Evolutionary conservation across 2,888 invertebrate genomes (phyloP).

Genomic region (Cosmorhoe ocellata): DNA sequence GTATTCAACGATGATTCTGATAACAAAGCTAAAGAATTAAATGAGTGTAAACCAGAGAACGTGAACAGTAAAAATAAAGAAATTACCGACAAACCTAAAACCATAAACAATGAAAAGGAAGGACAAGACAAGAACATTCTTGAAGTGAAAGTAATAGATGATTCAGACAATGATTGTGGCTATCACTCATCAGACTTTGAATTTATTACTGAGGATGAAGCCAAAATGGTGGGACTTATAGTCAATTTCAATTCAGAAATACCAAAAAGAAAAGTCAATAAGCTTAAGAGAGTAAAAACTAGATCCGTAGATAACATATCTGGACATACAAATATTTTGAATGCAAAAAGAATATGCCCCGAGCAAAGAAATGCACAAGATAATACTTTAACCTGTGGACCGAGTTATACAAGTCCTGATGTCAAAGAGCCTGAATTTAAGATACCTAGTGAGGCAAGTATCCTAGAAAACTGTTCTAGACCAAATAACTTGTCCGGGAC

Average conservation of each 20-base stretch:
- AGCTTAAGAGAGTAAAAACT: slow-evolving; percentile 1
- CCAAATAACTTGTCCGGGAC: too few relatives aligned
- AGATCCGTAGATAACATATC: neutral
- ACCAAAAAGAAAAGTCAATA: neutral
- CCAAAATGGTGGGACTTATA: slow-evolving; percentile 42
- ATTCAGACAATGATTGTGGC: slow-evolving; percentile 29
- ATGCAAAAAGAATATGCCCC: neutral
- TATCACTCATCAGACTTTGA: slow-evolving; percentile 71
- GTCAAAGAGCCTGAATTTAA: too few relatives aligned
- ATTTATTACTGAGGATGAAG: slow-evolving; percentile 64
- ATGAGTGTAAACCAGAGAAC: neutral
- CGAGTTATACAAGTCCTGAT: too few relatives aligned
- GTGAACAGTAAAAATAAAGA: neutral
- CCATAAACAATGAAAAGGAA: neutral
- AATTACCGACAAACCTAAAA: neutral
- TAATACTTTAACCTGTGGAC: too few relatives aligned
- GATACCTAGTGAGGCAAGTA: too few relatives aligned
- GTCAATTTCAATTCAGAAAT: slow-evolving; percentile 24
- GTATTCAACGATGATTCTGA: neutral
- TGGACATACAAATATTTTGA: neutral
- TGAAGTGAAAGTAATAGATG: neutral
- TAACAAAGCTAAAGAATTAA: neutral
- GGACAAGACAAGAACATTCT: too few relatives aligned
- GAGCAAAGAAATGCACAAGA: neutral
- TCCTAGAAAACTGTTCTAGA: too few relatives aligned